These are phyloP conservation scores for Clanis bilineata DNA, from an alignment of 2,888 invertebrate genomes.

Conservation along the genomic window DNA sequence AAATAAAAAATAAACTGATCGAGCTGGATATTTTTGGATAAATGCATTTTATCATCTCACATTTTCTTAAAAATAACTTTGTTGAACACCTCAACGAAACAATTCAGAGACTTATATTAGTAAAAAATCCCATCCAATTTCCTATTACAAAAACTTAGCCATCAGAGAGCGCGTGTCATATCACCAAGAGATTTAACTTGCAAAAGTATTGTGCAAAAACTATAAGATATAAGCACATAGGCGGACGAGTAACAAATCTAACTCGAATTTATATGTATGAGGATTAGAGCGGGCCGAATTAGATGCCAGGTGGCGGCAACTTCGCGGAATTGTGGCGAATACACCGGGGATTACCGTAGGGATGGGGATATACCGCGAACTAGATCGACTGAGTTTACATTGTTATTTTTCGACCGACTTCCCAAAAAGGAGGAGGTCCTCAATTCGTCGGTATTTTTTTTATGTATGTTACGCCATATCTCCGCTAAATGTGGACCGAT, in stretches of 20 bases:
- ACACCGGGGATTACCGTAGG: slow-evolving; percentile 30
- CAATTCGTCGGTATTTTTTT: no score
- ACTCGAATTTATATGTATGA: slow-evolving; percentile 60
- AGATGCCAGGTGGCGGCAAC: slow-evolving; percentile 57
- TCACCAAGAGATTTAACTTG: slow-evolving; percentile 6
- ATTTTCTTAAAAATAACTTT: no score
- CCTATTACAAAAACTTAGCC: background rate
- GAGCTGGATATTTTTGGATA: no score
- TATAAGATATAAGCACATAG: slow-evolving; percentile 26
- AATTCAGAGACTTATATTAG: no score
- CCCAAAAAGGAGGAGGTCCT: no score
- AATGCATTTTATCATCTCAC: no score
- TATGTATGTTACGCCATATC: no score
- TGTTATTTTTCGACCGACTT: background rate
- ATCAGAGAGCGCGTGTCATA: background rate
- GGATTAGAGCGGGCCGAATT: slow-evolving; percentile 53
- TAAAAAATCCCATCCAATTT: no score
- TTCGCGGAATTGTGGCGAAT: slow-evolving; percentile 33
- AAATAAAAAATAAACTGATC: no score
- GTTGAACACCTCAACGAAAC: no score
- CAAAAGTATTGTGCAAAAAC: slow-evolving; percentile 18
- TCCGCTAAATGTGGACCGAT: no score
- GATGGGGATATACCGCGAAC: background rate
- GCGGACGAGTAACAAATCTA: slow-evolving; percentile 40
- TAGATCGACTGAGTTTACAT: background rate